Evolutionary conservation across 2,888 invertebrate genomes (phyloP), one percentile per base, ranked within the genome.

Genomic region (Myathropa florea): DNA sequence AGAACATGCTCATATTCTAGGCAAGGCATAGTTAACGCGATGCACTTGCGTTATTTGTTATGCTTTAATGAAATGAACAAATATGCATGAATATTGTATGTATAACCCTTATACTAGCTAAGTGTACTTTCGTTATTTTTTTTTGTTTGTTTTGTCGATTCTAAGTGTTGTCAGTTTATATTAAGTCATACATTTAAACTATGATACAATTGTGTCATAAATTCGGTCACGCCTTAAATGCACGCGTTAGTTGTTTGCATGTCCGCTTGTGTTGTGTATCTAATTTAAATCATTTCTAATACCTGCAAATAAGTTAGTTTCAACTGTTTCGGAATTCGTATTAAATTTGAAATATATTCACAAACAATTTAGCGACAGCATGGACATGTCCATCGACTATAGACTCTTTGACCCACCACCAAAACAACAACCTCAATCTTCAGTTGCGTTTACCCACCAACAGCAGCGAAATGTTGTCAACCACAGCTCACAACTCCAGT

Each of bases 341-440:
- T 9, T 46, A 12, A 55, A 24, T 4, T 65, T 24, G 59, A 59
- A 14, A 9, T 23, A 3, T 59, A n/a, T 70, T 70, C 57, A 70
- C 18, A 53, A 67, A 57, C 36, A 46, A 73, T 81, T 57, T 64
- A 81, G 88, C 88, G 91, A 91, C 91, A 90, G 90, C 91, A 67
- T 92, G 91, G 92, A 92, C 90, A 90, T 92, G 90, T 89, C 91
- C 90, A 89, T 92, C 91, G 90, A 92, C 91, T 91, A 91, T 90
- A 88, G 91, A 90, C 89, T 91, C 92, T 91, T 92, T 91, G 91
- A 92, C 89, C 89, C 92, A 90, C 90, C 91, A 88, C 89, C 91
- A 90, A 92, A 92, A 83, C 91, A 92, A 88, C 89, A 90, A 81
- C 89, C 91, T 84, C 90, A 89, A 89, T 71, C 88, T 82, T 12